Evolutionary conservation across 1,140 invertebrate species (phyloP).

Genomic region (Leptinotarsa lineolata): DNA sequence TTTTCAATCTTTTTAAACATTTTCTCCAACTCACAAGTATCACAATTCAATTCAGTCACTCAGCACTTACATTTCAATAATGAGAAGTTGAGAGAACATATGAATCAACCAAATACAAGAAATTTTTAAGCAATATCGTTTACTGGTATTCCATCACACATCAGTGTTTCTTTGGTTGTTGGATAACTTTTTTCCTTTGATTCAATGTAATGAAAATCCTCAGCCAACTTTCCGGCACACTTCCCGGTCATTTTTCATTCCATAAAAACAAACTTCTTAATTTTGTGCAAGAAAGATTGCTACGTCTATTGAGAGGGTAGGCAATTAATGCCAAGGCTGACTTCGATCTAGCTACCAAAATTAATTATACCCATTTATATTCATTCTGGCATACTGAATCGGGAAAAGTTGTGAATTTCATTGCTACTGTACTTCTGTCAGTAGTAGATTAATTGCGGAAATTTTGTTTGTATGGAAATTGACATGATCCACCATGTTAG

Average conservation of each 20-base stretch:
- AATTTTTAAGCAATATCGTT: no score
- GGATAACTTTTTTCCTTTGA: no score
- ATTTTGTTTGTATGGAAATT: neutral
- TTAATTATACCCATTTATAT: slow-evolving; percentile 4
- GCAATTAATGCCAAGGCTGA: slow-evolving; percentile 5
- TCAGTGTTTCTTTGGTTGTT: no score
- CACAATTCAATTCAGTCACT: no score
- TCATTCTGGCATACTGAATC: neutral
- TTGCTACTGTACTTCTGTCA: neutral
- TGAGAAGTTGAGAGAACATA: no score
- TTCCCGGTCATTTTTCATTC: neutral
- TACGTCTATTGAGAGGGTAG: neutral
- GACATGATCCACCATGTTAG: no score
- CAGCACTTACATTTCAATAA: no score
- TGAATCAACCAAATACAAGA: no score
- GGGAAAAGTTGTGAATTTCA: neutral
- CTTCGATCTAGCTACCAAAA: neutral
- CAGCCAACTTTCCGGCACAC: neutral
- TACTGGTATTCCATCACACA: no score
- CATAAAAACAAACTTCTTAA: neutral
- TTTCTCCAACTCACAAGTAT: no score
- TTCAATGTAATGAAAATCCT: no score
- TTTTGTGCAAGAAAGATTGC: neutral
- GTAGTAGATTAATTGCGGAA: neutral
- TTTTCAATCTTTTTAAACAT: no score